These are phyloP conservation scores for Formica exsecta DNA, from an alignment of 1,140 invertebrate species.

Conservation along the genomic window DNA sequence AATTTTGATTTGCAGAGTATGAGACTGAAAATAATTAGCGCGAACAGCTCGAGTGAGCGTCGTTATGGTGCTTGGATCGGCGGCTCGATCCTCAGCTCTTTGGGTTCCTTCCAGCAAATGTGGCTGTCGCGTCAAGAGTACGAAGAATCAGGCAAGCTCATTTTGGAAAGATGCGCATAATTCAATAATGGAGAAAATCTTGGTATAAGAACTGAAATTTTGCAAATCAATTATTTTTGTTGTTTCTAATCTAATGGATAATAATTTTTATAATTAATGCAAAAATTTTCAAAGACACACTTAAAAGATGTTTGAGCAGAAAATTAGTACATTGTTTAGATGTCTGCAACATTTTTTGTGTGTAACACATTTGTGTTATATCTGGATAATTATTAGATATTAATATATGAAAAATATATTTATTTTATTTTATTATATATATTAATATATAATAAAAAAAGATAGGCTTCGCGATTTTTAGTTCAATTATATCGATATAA, in stretches of 20 bases:
- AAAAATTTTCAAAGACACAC: background rate
- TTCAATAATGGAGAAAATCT: background rate
- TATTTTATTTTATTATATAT: background rate
- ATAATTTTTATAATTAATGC: background rate
- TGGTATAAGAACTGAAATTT: background rate
- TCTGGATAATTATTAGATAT: background rate
- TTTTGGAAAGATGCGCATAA: constrained; percentile 91
- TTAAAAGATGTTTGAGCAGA: background rate
- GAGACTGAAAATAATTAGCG: constrained; percentile 94
- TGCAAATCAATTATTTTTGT: constrained; percentile 11
- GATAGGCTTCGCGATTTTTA: background rate
- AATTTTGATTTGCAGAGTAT: constrained; percentile 89
- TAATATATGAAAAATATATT: no score
- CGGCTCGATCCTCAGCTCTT: constrained; percentile 97
- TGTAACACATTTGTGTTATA: no score
- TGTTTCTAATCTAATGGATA: background rate
- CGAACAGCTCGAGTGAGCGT: constrained; percentile 93
- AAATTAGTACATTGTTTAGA: background rate
- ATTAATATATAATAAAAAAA: background rate
- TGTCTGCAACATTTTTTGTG: background rate
- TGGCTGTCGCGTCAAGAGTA: constrained; percentile 99
- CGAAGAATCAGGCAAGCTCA: constrained; percentile 96
- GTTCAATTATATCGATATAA: background rate
- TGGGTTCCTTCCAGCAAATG: constrained; percentile 99
- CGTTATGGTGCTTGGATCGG: constrained; percentile 98